These are phyloP conservation scores for Gymnogyps californianus DNA, from an alignment of 2,113 vertebrate species.

Conservation along the genomic window DNA sequence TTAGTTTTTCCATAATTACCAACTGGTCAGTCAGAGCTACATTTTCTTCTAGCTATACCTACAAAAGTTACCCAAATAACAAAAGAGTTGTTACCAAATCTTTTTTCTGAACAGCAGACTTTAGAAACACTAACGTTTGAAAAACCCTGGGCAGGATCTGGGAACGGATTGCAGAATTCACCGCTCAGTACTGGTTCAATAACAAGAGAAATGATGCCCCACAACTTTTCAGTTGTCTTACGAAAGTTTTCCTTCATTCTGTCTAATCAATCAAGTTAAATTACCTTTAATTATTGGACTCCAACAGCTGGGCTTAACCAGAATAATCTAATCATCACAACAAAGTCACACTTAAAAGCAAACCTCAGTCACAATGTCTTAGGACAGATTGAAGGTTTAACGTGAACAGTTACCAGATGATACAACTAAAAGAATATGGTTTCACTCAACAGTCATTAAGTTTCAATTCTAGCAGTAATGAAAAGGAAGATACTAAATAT, in stretches of 20 bases:
- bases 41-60: background rate
- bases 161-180: background rate
- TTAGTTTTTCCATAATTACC: conserved; percentile 21
- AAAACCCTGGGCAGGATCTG: background rate
- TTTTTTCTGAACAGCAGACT: background rate
- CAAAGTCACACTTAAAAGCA: conserved; percentile 36
- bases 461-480: background rate
- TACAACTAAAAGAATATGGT: background rate
- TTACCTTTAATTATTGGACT: conserved; percentile 23
- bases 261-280: conserved; percentile 38
- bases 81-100: background rate
- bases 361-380: background rate
- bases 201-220: background rate
- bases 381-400: conserved; percentile 38
- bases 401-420: conserved; percentile 10
- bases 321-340: background rate
- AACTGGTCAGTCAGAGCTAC: background rate
- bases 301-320: conserved; percentile 11
- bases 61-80: conserved; percentile 27
- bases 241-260: conserved; percentile 18
- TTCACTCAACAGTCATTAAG: background rate
- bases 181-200: background rate
- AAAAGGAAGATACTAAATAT: background rate
- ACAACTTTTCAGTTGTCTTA: background rate
- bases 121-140: background rate